Evolutionary conservation across 1,140 invertebrate species (phyloP).

Genomic region (Planococcus citri): DNA sequence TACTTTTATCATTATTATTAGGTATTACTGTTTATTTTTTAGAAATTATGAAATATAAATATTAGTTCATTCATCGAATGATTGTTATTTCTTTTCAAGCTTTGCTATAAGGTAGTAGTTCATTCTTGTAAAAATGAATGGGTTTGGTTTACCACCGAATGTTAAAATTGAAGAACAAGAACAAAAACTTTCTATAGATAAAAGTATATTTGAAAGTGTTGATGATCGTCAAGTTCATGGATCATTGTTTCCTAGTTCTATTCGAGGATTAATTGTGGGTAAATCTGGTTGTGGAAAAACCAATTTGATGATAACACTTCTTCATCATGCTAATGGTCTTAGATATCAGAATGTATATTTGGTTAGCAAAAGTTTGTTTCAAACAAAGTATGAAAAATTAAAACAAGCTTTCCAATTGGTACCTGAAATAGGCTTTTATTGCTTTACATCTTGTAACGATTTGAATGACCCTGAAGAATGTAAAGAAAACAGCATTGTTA

Average conservation of each 20-base stretch:
- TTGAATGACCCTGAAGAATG: slow-evolving; percentile 25
- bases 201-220: too few species aligned
- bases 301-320: slow-evolving; percentile 31
- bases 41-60: too few species aligned
- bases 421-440: slow-evolving; percentile 23
- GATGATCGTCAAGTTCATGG: slow-evolving; percentile 22
- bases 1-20: too few species aligned
- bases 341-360: slow-evolving; percentile 34
- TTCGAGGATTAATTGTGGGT: slow-evolving; percentile 30
- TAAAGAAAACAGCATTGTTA: slow-evolving; percentile 30
- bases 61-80: too few species aligned
- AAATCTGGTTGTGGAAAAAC: slow-evolving; percentile 34
- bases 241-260: too few species aligned
- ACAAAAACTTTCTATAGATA: too few species aligned
- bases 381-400: slow-evolving; percentile 32
- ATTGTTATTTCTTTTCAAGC: too few species aligned
- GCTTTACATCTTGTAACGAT: slow-evolving; percentile 22
- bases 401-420: slow-evolving; percentile 29
- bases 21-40: too few species aligned
- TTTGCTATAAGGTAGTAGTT: too few species aligned
- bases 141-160: too few species aligned
- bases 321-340: slow-evolving; percentile 31
- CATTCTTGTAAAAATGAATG: too few species aligned
- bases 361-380: slow-evolving; percentile 33
- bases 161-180: too few species aligned